phyloP scores from a whole-genome alignment of 2,888 invertebrate species.

The Thereva unica region DNA sequence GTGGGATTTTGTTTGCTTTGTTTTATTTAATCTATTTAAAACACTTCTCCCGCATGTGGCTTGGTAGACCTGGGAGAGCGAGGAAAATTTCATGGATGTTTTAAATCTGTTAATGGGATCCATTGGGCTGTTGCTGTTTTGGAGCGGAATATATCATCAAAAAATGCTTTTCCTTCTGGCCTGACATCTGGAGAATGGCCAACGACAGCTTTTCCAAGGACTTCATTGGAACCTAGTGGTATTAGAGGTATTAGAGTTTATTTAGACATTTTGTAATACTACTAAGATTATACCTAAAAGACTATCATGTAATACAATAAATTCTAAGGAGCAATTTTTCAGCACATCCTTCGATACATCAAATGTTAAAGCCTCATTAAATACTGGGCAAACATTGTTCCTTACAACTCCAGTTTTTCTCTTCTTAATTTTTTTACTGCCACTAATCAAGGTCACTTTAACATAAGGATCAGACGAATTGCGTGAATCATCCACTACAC shows the following conservation, averaged over 20 bases:
- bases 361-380: slow-evolving; percentile 92
- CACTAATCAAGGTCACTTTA: slow-evolving; percentile 85
- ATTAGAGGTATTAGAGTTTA: slow-evolving; percentile 17
- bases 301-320: slow-evolving; percentile 66
- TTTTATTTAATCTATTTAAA: too few species aligned
- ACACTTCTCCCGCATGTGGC: too few species aligned
- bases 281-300: slow-evolving; percentile 57
- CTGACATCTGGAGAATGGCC: slow-evolving; percentile 59
- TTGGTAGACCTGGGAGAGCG: neutral
- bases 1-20: too few species aligned
- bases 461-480: slow-evolving; percentile 96
- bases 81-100: slow-evolving; percentile 31
- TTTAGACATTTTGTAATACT: neutral
- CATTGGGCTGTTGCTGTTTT: slow-evolving; percentile 65
- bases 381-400: slow-evolving; percentile 84
- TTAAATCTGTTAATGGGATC: slow-evolving; percentile 60
- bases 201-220: slow-evolving; percentile 61
- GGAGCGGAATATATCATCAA: slow-evolving; percentile 63
- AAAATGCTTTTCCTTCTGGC: slow-evolving; percentile 61
- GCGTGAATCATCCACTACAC: slow-evolving; percentile 88
- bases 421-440: slow-evolving; percentile 88
- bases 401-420: slow-evolving; percentile 90
- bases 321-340: slow-evolving; percentile 62
- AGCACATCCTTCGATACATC: slow-evolving; percentile 76
- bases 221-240: slow-evolving; percentile 61